phyloP scores from a whole-genome alignment of 2,888 invertebrate species.

The Chrysolina haemoptera region DNA sequence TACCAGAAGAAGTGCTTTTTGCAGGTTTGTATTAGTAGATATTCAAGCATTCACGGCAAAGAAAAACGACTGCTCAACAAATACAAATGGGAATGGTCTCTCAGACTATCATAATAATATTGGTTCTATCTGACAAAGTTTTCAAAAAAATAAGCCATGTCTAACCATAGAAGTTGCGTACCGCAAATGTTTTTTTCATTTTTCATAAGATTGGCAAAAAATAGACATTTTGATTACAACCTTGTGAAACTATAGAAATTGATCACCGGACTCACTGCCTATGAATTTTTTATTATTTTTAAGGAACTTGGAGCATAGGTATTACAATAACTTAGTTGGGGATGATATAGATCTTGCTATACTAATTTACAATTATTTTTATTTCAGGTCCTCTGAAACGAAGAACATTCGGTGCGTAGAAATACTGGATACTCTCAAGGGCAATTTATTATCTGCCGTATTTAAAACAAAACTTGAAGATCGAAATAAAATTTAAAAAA shows the following conservation, averaged over 20 bases:
- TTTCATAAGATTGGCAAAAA: background rate
- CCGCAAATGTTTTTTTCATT: background rate
- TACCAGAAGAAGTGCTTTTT: no score
- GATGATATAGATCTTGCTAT: background rate
- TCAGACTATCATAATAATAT: background rate
- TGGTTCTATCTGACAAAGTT: background rate
- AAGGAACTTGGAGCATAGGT: no score
- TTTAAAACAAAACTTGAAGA: constrained; percentile 5
- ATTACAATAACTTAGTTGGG: no score
- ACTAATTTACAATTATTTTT: constrained; percentile 4
- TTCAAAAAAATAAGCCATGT: background rate
- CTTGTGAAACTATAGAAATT: no score
- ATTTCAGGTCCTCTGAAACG: constrained; percentile 10
- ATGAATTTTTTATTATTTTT: no score
- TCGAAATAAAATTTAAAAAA: constrained; percentile 8
- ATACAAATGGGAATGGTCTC: background rate
- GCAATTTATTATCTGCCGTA: constrained; percentile 2
- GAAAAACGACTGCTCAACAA: background rate
- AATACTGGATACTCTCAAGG: constrained; percentile 18
- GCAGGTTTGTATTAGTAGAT: background rate
- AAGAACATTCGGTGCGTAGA: background rate
- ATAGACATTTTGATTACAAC: background rate
- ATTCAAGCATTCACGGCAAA: background rate
- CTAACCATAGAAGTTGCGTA: background rate
- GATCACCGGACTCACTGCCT: no score